A percentile compares a stretch with the other conserved stretches of the same genome.
phyloP scores from a whole-genome alignment of 2,797 vertebrate genomes.

The Trachurus trachurus region DNA sequence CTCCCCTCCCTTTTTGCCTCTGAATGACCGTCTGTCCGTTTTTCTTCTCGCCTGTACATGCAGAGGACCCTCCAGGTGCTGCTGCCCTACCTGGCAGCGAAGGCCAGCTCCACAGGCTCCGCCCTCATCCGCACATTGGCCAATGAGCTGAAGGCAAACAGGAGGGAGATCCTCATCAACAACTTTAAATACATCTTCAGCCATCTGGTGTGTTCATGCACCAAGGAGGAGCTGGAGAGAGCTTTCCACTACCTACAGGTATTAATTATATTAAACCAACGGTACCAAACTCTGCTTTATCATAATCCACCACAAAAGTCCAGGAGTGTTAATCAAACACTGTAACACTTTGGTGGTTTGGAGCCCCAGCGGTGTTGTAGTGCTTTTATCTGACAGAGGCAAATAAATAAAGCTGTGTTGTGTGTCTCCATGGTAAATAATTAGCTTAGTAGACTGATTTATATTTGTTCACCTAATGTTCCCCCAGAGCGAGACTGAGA shows the following conservation, averaged over 20 bases:
- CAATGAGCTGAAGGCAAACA: slow-evolving; percentile 95
- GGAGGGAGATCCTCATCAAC: slow-evolving; percentile 97
- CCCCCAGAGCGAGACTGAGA: slow-evolving; percentile 95
- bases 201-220: slow-evolving; percentile 97
- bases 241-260: slow-evolving; percentile 98
- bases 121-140: slow-evolving; percentile 94
- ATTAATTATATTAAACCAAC: slow-evolving; percentile 2
- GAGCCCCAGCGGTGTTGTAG: background rate
- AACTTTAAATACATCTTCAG: slow-evolving; percentile 99
- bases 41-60: slow-evolving; percentile 1
- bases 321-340: background rate
- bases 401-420: background rate
- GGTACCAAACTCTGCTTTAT: background rate
- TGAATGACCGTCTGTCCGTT: background rate
- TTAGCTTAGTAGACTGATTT: background rate
- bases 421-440: background rate
- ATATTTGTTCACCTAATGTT: slow-evolving; percentile 1
- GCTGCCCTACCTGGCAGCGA: slow-evolving; percentile 96
- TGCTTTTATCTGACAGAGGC: too few relatives aligned
- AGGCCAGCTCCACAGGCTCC: slow-evolving; percentile 94
- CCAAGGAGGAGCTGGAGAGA: slow-evolving; percentile 95
- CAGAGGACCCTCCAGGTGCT: slow-evolving; percentile 96
- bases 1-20: background rate
- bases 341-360: background rate
- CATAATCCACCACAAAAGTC: background rate